phyloP scores from a whole-genome alignment of 2,113 vertebrate species.

The Syrrhaptes paradoxus region DNA sequence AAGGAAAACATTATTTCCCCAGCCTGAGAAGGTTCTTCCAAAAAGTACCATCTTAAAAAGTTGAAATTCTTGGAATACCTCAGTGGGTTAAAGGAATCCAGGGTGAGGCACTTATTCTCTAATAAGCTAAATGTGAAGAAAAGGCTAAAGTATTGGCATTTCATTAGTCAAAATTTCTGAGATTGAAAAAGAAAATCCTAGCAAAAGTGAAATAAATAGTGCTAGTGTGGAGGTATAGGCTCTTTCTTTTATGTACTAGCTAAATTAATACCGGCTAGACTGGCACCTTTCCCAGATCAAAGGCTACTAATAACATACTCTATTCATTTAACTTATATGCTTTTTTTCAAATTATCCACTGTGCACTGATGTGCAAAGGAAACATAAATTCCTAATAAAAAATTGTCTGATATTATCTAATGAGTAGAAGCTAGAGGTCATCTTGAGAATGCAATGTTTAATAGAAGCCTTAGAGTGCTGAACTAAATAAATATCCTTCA shows the following conservation, averaged over 20 bases:
- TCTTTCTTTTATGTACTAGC: slow-evolving; percentile 6
- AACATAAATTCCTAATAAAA: slow-evolving; percentile 56
- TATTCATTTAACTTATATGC: slow-evolving; percentile 19
- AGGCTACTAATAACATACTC: slow-evolving; percentile 27
- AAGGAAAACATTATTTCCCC: neutral
- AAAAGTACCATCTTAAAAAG: neutral
- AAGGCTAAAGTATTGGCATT: neutral
- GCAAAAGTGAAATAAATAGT: slow-evolving; percentile 29
- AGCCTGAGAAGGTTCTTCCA: neutral
- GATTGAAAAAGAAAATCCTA: neutral
- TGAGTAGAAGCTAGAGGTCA: slow-evolving; percentile 41
- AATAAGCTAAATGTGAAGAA: neutral
- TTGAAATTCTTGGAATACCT: neutral
- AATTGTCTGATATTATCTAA: slow-evolving; percentile 42
- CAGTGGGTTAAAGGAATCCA: neutral
- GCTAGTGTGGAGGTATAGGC: neutral
- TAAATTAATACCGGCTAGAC: slow-evolving; percentile 25
- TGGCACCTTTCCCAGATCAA: slow-evolving; percentile 61
- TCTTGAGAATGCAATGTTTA: slow-evolving; percentile 41
- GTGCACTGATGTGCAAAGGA: slow-evolving; percentile 27
- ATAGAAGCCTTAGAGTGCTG: slow-evolving; percentile 7
- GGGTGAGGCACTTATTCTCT: neutral
- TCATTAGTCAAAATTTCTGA: neutral
- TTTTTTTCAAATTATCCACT: slow-evolving; percentile 31
- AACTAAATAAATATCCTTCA: slow-evolving; percentile 57